Evolutionary conservation across 2,113 vertebrate species (phyloP).

Genomic region (Alexandromys fortis): DNA sequence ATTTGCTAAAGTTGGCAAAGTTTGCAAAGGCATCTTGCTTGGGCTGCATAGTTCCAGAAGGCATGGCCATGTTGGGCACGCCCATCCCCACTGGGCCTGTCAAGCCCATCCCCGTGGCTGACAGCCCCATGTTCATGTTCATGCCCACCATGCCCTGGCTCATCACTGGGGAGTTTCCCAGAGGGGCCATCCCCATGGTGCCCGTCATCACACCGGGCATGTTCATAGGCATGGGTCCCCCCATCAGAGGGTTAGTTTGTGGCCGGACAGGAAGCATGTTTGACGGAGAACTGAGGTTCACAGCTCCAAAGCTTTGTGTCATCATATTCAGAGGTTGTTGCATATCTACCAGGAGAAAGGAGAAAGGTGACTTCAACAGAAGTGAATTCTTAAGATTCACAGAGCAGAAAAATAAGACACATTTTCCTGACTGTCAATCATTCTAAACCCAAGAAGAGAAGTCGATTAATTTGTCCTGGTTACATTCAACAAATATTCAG

Average conservation of each 20-base stretch:
- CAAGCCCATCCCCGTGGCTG: conserved; percentile 89
- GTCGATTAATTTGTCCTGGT: background rate
- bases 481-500: background rate
- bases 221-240: conserved; percentile 85
- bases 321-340: conserved; percentile 91
- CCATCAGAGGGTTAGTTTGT: conserved; percentile 88
- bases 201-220: conserved; percentile 92
- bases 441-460: conserved; percentile 3
- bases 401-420: conserved; percentile 23
- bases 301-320: conserved; percentile 92
- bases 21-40: conserved; percentile 99
- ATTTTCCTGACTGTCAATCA: background rate
- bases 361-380: background rate
- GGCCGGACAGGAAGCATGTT: conserved; percentile 87
- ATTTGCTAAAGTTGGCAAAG: conserved; percentile 99
- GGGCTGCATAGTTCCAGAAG: conserved; percentile 91
- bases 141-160: conserved; percentile 93
- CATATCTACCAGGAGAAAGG: conserved; percentile 86
- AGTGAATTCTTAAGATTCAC: background rate
- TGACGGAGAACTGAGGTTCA: conserved; percentile 92
- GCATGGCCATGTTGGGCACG: conserved; percentile 86
- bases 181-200: conserved; percentile 88
- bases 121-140: conserved; percentile 90
- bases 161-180: conserved; percentile 86
- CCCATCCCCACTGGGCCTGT: conserved; percentile 89